These are phyloP conservation scores for Ormia ochracea DNA, from an alignment of 2,888 invertebrate genomes.

Conservation along the genomic window DNA sequence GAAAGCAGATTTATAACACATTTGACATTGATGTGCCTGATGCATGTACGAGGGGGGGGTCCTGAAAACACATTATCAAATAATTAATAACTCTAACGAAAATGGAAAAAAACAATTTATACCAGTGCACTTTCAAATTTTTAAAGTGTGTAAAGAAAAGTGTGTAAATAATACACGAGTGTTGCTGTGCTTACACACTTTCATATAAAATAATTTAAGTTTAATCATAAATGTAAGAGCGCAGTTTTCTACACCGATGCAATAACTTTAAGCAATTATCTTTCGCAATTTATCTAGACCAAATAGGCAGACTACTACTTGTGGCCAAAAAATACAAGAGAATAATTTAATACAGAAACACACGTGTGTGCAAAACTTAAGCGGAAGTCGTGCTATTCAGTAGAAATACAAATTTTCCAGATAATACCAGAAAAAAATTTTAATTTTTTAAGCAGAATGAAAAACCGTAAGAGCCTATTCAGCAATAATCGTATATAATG, in stretches of 20 bases:
- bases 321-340: constrained; percentile 63
- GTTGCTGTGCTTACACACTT: constrained; percentile 1
- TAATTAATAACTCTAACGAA: too few relatives aligned
- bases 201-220: constrained; percentile 38
- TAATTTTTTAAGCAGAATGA: constrained; percentile 2
- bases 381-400: constrained; percentile 32
- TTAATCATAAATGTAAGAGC: constrained; percentile 37
- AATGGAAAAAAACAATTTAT: background rate
- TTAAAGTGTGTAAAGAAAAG: background rate
- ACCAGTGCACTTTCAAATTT: background rate
- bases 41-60: too few relatives aligned
- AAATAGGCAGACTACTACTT: constrained; percentile 24
- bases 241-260: constrained; percentile 29
- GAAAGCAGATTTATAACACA: too few relatives aligned
- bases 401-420: constrained; percentile 25
- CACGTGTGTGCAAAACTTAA: background rate
- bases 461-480: constrained; percentile 1
- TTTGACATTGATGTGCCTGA: too few relatives aligned
- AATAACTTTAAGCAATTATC: constrained; percentile 58
- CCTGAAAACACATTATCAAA: too few relatives aligned
- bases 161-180: background rate
- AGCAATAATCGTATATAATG: background rate
- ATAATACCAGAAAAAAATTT: background rate
- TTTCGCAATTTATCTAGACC: constrained; percentile 52
- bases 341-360: constrained; percentile 59